Evolutionary conservation across 2,888 invertebrate species (phyloP).

Genomic region (Acanthosepion pharaonis): DNA sequence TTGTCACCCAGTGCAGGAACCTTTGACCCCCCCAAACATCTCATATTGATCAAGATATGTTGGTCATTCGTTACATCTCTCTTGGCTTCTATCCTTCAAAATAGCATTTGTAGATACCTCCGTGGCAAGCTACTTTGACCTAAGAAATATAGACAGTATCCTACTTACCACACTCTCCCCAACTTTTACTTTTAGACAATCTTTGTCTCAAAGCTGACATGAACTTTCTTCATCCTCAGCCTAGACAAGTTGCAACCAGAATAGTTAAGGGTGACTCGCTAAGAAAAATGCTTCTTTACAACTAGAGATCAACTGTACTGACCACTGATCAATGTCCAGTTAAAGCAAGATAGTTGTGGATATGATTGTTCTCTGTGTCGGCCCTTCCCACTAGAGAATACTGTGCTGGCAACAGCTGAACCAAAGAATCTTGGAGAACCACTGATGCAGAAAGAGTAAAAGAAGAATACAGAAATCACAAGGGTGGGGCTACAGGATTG

Average conservation of each 20-base stretch:
- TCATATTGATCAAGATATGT: not conserved
- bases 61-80: not conserved
- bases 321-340: not conserved
- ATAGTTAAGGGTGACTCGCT: not conserved
- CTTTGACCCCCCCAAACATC: not conserved
- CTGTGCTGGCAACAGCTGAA: not conserved
- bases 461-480: not conserved
- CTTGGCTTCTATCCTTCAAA: not conserved
- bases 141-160: not conserved
- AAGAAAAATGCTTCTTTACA: constrained; percentile 33
- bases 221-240: not conserved
- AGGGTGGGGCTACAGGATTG: not conserved
- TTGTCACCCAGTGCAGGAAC: not conserved
- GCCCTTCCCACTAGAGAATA: not conserved
- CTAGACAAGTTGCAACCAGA: not conserved
- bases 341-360: not conserved
- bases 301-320: not conserved
- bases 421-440: constrained; percentile 11
- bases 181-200: not conserved
- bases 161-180: not conserved
- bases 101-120: not conserved
- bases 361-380: not conserved
- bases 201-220: not conserved
- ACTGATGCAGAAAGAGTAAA: not conserved
- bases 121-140: not conserved